These are phyloP conservation scores for Antedon mediterranea DNA, from an alignment of 53 echinoderm and acorn worm genomes.

Conservation along the genomic window DNA sequence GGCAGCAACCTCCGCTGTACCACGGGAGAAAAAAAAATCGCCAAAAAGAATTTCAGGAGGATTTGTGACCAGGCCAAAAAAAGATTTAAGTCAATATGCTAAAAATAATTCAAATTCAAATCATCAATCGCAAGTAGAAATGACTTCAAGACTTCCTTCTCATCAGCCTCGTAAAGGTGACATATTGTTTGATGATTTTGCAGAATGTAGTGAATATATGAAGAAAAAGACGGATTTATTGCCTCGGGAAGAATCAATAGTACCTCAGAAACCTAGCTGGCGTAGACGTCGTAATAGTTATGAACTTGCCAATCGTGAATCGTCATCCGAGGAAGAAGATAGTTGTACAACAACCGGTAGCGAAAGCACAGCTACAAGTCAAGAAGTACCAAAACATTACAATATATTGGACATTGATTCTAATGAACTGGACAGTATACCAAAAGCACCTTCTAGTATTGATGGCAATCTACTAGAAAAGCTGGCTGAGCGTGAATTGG, in stretches of 20 bases:
- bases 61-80: background rate
- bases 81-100: background rate
- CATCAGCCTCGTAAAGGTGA: constrained; percentile 42
- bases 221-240: constrained; percentile 21
- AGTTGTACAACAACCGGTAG: constrained; percentile 25
- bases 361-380: constrained; percentile 26
- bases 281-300: constrained; percentile 81
- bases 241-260: background rate
- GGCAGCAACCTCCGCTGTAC: background rate
- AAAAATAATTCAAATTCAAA: background rate
- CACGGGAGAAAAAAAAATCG: background rate
- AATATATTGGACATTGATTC: background rate
- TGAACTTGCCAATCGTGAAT: constrained; percentile 79
- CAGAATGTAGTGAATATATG: constrained; percentile 80
- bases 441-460: constrained; percentile 37
- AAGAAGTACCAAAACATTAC: constrained; percentile 6
- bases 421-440: background rate
- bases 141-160: background rate
- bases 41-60: background rate
- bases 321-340: constrained; percentile 64
- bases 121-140: background rate
- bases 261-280: background rate
- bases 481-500: constrained; percentile 55
- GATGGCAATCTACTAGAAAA: constrained; percentile 54
- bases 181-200: constrained; percentile 87